Percentiles rank a stretch among this genome's conserved stretches.
Evolutionary conservation across 2,113 vertebrate genomes (phyloP).

Genomic region (Plectropomus leopardus): DNA sequence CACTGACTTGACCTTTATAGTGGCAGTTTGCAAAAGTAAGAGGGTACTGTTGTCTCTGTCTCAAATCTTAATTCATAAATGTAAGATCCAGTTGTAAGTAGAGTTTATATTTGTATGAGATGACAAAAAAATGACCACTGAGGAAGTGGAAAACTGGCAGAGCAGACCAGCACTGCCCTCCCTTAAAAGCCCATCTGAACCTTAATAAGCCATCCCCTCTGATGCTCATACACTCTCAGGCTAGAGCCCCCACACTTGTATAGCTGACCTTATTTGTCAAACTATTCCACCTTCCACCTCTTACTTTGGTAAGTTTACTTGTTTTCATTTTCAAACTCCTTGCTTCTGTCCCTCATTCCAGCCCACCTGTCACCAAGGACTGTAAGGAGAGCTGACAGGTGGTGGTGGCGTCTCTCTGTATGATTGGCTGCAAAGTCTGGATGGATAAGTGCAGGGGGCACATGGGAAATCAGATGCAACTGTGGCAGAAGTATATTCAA

Average conservation of each 20-base stretch:
- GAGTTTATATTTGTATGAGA: background rate
- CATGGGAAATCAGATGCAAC: constrained; percentile 58
- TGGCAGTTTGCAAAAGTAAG: no score
- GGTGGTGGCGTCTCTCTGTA: constrained; percentile 2
- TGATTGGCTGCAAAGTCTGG: constrained; percentile 27
- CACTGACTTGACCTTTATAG: no score
- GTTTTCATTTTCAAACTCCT: constrained; percentile 5
- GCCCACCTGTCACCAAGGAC: constrained; percentile 32
- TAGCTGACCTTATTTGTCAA: constrained; percentile 31
- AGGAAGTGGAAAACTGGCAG: constrained; percentile 42
- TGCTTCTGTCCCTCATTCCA: constrained; percentile 23
- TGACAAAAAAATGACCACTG: constrained; percentile 20
- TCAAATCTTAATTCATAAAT: background rate
- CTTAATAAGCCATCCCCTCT: constrained; percentile 27
- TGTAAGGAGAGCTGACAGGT: constrained; percentile 45
- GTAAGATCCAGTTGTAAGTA: background rate
- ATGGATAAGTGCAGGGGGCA: constrained; percentile 18
- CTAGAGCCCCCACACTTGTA: background rate
- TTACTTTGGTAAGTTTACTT: constrained; percentile 26
- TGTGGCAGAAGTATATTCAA: constrained; percentile 27
- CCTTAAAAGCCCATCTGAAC: constrained; percentile 35
- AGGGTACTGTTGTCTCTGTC: background rate
- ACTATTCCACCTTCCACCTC: constrained; percentile 4
- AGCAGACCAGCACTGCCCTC: background rate
- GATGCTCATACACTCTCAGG: constrained; percentile 17